These are phyloP conservation scores for Ruditapes philippinarum DNA, from an alignment of 1,140 invertebrate genomes.

Conservation along the genomic window DNA sequence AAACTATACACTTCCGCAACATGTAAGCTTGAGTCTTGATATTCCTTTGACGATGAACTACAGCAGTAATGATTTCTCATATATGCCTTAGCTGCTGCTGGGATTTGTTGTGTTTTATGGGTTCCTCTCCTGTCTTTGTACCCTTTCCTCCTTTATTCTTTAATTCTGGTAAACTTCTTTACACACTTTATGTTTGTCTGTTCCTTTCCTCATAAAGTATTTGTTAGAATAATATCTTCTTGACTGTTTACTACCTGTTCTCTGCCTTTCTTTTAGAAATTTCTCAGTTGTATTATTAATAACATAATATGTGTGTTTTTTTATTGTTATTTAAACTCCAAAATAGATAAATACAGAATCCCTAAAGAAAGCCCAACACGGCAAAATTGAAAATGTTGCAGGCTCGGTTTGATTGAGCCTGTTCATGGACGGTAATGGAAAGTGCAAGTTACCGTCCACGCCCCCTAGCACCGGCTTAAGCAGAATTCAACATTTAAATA, in stretches of 20 bases:
- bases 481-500: too few relatives aligned
- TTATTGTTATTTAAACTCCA: constrained; percentile 23
- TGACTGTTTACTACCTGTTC: neutral
- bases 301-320: constrained; percentile 23
- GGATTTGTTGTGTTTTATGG: neutral
- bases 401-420: too few relatives aligned
- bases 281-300: constrained; percentile 21
- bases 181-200: neutral
- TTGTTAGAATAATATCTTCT: neutral
- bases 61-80: constrained; percentile 23
- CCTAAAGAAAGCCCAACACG: too few relatives aligned
- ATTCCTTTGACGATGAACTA: neutral
- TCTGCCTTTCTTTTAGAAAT: neutral
- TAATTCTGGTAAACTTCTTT: constrained; percentile 17
- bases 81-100: neutral
- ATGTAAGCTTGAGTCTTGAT: neutral
- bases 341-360: too few relatives aligned
- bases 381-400: too few relatives aligned
- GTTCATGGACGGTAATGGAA: too few relatives aligned
- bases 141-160: neutral
- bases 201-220: neutral
- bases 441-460: too few relatives aligned
- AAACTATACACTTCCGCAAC: neutral
- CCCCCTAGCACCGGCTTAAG: too few relatives aligned
- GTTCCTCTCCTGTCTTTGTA: neutral